These are phyloP conservation scores for Onychostruthus taczanowskii DNA, from an alignment of 2,113 vertebrate species.

Conservation along the genomic window DNA sequence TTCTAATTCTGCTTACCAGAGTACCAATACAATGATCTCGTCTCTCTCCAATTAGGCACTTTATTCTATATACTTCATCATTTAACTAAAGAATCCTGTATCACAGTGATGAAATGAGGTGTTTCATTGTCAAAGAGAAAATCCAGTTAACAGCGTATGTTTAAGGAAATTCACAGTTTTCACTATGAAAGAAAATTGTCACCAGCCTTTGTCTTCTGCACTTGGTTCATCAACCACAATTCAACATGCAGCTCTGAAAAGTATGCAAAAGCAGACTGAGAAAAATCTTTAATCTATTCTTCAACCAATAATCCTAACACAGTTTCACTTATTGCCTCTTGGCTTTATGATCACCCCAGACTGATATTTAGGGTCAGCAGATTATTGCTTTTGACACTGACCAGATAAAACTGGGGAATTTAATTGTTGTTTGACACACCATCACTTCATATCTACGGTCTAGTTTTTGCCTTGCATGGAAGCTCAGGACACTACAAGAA, in stretches of 20 bases:
- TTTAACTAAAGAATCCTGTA: not conserved
- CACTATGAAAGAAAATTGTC: not conserved
- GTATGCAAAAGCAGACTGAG: not conserved
- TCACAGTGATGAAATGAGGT: not conserved
- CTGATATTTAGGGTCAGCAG: not conserved
- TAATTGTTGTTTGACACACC: not conserved
- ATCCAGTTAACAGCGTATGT: not conserved
- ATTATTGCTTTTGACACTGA: not conserved
- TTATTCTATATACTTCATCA: not conserved
- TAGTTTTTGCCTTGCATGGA: fast-evolving
- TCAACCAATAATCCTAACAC: not conserved
- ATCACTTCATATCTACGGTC: not conserved
- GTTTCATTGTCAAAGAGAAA: not conserved
- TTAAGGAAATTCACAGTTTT: not conserved
- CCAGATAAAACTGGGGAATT: not conserved
- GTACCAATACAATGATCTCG: not conserved
- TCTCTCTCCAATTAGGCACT: not conserved
- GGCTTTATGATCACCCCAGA: not conserved
- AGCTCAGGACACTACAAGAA: not conserved
- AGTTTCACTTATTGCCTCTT: not conserved
- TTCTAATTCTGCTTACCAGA: not conserved
- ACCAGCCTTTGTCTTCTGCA: not conserved
- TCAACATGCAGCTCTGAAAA: not conserved
- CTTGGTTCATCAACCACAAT: not conserved
- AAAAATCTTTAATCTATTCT: not conserved